Evolutionary conservation across 1,140 invertebrate species (phyloP).

Genomic region (Calosoma granatense): DNA sequence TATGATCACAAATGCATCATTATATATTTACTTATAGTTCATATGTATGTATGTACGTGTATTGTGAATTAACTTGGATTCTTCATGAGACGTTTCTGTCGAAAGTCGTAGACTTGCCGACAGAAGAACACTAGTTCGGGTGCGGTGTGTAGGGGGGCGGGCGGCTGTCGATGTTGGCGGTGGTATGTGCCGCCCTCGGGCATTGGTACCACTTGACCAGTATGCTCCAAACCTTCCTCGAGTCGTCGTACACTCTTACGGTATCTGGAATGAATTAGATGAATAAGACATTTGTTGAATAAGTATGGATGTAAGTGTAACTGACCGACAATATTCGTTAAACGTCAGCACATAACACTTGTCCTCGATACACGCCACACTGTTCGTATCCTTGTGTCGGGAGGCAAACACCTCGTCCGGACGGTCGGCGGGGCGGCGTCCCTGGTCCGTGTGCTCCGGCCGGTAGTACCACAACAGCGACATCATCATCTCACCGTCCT

Average conservation of each 20-base stretch:
- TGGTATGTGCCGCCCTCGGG: constrained; percentile 41
- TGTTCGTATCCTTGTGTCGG: constrained; percentile 85
- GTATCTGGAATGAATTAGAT: constrained; percentile 38
- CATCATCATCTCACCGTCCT: constrained; percentile 95
- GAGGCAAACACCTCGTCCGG: constrained; percentile 92
- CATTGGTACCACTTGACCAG: constrained; percentile 47
- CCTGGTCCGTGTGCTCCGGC: constrained; percentile 90
- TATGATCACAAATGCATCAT: constrained; percentile 1
- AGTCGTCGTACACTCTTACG: constrained; percentile 48
- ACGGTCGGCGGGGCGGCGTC: constrained; percentile 64
- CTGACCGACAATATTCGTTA: constrained; percentile 92
- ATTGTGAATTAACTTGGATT: constrained; percentile 46
- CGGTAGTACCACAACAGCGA: constrained; percentile 95
- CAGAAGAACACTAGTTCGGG: constrained; percentile 89
- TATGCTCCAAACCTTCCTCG: constrained; percentile 48
- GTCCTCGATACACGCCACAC: constrained; percentile 95
- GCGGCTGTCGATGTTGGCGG: constrained; percentile 47
- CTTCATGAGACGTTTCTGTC: constrained; percentile 68
- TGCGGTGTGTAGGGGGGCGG: constrained; percentile 57
- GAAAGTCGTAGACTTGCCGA: constrained; percentile 88
- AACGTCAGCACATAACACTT: constrained; percentile 95
- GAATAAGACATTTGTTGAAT: too few species aligned
- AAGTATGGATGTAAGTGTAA: constrained; percentile 9
- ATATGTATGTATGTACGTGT: neutral
- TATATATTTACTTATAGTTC: too few species aligned